Evolutionary conservation across 1,140 invertebrate species (phyloP), one percentile per base, ranked within the genome.

Genomic region (Brachionus koreanus): DNA sequence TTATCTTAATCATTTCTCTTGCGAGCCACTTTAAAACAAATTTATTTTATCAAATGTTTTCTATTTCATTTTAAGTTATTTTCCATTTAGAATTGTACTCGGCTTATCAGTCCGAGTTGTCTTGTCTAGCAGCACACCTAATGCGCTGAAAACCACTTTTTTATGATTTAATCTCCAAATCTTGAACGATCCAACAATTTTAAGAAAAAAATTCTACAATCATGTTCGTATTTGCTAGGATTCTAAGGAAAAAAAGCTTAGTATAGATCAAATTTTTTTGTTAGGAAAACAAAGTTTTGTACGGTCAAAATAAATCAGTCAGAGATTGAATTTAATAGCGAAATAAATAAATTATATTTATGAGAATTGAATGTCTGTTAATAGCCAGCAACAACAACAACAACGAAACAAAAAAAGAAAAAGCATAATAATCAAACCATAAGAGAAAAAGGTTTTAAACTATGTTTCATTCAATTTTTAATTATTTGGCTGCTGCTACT

Each of bases 1-100:
- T 57, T 57, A 57, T 57, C 49, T 57, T 57, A 57, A 57, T 57
- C 49, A 57, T 57, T 57, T 57, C 49, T 57, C 9, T 57, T 57
- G 49, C 49, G 19, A 57, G 13, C 49, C 49, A 57, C 49, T 57
- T 57, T 7, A 25, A 25, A 57, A 29, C 3, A 29, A 57, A 57
- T 23, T 57, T 57, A 16, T 25, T 57, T 57, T 57, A 57, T 57
- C 49, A 65, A 65, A 65, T 65, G 63, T 65, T 37, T 33, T n/a
- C 33, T 65, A 5, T 57, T 29, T 29, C 29, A 29, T 29, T 29
- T 29, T 29, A 29, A 42, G 39, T 13, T 57, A 57, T 57, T 23
- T 57, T 57, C 7, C 39, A 42, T 42, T 42, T 42, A 10, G 12
- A 42, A 10, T 42, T 13, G 12, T 42, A 42, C 39, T 57, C 16